Evolutionary conservation across 2,113 vertebrate species (phyloP).

Genomic region (Xyrauchen texanus): DNA sequence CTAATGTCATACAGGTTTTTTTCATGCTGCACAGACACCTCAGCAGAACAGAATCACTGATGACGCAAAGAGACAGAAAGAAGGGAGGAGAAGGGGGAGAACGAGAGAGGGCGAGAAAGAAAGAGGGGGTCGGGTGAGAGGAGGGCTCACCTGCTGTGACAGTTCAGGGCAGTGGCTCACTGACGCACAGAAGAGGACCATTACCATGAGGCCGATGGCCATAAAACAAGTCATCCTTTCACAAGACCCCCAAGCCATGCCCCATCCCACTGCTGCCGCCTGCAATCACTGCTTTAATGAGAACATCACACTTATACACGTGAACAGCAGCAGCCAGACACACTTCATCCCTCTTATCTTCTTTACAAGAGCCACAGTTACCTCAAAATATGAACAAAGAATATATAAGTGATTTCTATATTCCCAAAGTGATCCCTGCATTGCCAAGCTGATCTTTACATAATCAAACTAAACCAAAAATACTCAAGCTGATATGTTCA

Average conservation of each 20-base stretch:
- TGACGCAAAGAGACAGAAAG: constrained; percentile 49
- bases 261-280: constrained; percentile 42
- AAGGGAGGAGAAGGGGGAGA: constrained; percentile 5
- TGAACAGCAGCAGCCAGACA: constrained; percentile 22
- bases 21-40: constrained; percentile 30
- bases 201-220: constrained; percentile 55
- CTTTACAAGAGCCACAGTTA: background rate
- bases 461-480: no score
- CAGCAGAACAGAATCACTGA: constrained; percentile 38
- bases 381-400: background rate
- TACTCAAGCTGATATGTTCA: no score
- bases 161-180: constrained; percentile 33
- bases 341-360: constrained; percentile 9
- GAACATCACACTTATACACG: constrained; percentile 24
- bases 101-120: no score
- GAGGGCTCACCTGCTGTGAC: constrained; percentile 41
- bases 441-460: background rate
- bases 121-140: constrained; percentile 12
- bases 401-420: background rate
- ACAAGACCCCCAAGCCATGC: constrained; percentile 35
- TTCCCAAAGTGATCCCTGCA: background rate
- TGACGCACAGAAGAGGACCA: constrained; percentile 38
- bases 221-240: constrained; percentile 58
- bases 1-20: no score
- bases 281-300: constrained; percentile 57